Base-by-base conservation (phyloP, 2,888 invertebrate species). In the Acanthosepion lycidas region DNA sequence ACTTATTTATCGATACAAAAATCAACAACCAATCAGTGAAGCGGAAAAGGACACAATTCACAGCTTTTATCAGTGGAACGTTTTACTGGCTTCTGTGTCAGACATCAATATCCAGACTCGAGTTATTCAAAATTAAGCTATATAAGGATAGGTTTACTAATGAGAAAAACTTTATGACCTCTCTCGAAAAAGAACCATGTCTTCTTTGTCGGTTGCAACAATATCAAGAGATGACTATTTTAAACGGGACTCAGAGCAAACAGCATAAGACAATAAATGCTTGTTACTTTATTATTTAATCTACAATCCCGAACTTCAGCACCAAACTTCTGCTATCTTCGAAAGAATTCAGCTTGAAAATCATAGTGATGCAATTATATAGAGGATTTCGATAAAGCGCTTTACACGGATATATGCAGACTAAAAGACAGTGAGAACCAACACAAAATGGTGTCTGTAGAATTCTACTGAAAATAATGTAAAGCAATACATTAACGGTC, bases 11-110 rank as follows among this genome's bases (percentile, higher is more conserved):
- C 78, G 33, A 78, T 78, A 78, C 78, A 18, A 78, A n/a, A 78
- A n/a, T 78, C 78, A 78, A 78, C 78, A n/a, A n/a, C 78, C 78
- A 78, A 78, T 78, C 78, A 78, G n/a, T n/a, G 18, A 78, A 78
- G 18, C 78, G n/a, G n/a, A 78, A 78, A n/a, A 12, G 15, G 78
- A 78, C n/a, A n/a, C 78, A n/a, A n/a, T 9, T 78, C 78, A 9
- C 15, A 12, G n/a, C n/a, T 33, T 78, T 33, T 6, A 78, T 33
- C 23, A 23, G 23, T 20, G 59, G 23, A 23, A 59, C 20, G 15
- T 51, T 55, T 55, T 55, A 59, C 20, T 59, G 59, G 20, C 23
- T 20, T 4, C 23, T 59, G 20, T 23, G 23, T 55, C 55, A 55
- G 18, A n/a, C n/a, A 78, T 33, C 78, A n/a, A n/a, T 78, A 78